phyloP scores from a whole-genome alignment of 2,797 vertebrate genomes.

The Microctenopoma stevenorrisi region DNA sequence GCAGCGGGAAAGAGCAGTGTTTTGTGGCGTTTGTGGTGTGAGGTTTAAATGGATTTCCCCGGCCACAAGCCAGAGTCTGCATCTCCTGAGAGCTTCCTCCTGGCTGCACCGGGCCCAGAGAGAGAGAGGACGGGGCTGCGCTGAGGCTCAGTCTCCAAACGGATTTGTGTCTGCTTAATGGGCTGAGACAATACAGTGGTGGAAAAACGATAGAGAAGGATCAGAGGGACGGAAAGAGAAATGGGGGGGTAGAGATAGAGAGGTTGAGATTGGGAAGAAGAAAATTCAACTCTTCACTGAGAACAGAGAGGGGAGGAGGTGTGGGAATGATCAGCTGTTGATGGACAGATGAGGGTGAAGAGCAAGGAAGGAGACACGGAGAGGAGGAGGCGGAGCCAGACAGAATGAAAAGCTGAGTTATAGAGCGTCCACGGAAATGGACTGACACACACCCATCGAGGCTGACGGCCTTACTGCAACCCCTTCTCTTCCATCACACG shows the following conservation, averaged over 20 bases:
- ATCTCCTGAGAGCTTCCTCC: slow-evolving; percentile 68
- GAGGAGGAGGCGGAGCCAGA: slow-evolving; percentile 13
- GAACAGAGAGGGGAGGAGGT: slow-evolving; percentile 14
- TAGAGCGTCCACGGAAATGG: slow-evolving; percentile 44
- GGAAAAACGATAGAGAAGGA: slow-evolving; percentile 68
- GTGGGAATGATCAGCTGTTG: slow-evolving; percentile 16
- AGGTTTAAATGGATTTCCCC: slow-evolving; percentile 74
- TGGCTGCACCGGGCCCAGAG: slow-evolving; percentile 59
- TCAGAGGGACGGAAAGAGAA: slow-evolving; percentile 37
- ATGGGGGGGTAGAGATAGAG: slow-evolving; percentile 41
- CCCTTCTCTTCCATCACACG: slow-evolving; percentile 61
- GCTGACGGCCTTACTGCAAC: slow-evolving; percentile 58
- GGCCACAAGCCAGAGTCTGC: slow-evolving; percentile 58
- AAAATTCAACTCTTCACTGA: slow-evolving; percentile 34
- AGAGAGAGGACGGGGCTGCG: slow-evolving; percentile 52
- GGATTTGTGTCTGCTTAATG: slow-evolving; percentile 81
- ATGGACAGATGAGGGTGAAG: slow-evolving; percentile 30
- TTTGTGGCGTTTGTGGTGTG: slow-evolving; percentile 64
- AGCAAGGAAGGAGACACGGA: slow-evolving; percentile 4
- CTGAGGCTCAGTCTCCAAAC: slow-evolving; percentile 69
- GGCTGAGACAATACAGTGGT: slow-evolving; percentile 76
- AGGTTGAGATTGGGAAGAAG: slow-evolving; percentile 42
- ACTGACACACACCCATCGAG: slow-evolving; percentile 39
- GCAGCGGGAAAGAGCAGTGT: slow-evolving; percentile 49
- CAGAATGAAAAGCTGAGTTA: slow-evolving; percentile 30